phyloP scores from a whole-genome alignment of 2,888 invertebrate species.

The Hypomecis atomaria region DNA sequence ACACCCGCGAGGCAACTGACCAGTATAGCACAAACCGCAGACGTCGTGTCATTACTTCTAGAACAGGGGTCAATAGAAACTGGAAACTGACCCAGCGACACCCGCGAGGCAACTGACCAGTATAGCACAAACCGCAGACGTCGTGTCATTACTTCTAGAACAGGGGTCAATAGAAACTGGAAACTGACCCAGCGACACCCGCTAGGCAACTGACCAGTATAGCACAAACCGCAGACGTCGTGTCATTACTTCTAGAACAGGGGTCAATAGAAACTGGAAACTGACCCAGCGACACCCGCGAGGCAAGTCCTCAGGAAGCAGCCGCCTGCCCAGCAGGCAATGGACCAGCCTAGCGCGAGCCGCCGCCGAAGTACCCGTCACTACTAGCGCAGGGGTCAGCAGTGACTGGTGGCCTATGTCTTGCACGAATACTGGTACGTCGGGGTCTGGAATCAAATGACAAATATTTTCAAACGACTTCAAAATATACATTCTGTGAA shows the following conservation, averaged over 20 bases:
- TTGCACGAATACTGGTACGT: conserved; percentile 61
- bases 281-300: conserved; percentile 88
- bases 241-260: too few relatives aligned
- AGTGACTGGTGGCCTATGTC: conserved; percentile 61
- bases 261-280: neutral
- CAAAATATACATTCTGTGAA: too few relatives aligned
- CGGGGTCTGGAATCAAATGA: conserved; percentile 67
- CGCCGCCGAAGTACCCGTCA: conserved; percentile 89
- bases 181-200: too few relatives aligned
- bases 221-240: too few relatives aligned
- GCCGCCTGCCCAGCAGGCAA: conserved; percentile 86
- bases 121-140: conserved; percentile 67
- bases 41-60: conserved; percentile 87
- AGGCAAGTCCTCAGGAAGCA: conserved; percentile 86
- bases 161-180: conserved; percentile 79
- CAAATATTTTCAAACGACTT: too few relatives aligned
- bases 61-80: conserved; percentile 84
- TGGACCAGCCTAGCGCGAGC: conserved; percentile 90
- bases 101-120: too few relatives aligned
- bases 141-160: conserved; percentile 87
- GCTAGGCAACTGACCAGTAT: too few relatives aligned
- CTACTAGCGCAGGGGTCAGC: conserved; percentile 87
- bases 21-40: conserved; percentile 88
- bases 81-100: conserved; percentile 22
- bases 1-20: conserved; percentile 82